phyloP scores from a whole-genome alignment of 2,797 vertebrate genomes.

The Phaenicophaeus curvirostris region DNA sequence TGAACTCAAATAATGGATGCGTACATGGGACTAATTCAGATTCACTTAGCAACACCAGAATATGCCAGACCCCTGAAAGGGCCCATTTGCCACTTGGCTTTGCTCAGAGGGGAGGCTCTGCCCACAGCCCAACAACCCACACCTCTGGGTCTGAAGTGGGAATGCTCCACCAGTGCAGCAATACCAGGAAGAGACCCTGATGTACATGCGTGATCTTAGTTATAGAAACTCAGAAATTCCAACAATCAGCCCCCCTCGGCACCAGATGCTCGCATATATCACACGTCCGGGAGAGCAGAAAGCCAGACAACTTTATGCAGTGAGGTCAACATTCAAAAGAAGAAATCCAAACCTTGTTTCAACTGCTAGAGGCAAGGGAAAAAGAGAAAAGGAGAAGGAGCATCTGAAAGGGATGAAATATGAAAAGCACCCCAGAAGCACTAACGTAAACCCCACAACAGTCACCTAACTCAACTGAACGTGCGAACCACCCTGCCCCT shows the following conservation, averaged over 20 bases:
- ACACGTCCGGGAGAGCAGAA: neutral
- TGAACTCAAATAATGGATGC: neutral
- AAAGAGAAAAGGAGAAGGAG: neutral
- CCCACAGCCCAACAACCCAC: neutral
- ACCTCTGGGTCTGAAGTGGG: neutral
- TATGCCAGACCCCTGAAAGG: neutral
- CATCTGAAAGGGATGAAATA: neutral
- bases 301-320: conserved; percentile 1
- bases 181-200: neutral
- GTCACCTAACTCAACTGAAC: neutral
- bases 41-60: neutral
- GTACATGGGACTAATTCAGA: neutral
- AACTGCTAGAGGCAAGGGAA: neutral
- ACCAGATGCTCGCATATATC: conserved; percentile 32
- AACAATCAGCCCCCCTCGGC: neutral
- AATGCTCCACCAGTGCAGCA: neutral
- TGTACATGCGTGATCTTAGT: neutral
- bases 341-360: neutral
- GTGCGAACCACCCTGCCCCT: neutral
- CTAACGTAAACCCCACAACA: neutral
- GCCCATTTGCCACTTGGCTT: neutral
- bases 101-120: neutral
- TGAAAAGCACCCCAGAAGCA: neutral
- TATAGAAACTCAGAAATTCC: neutral
- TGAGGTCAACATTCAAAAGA: conserved; percentile 11